Conservation (phyloP, 2,888 invertebrate species). For the Drosophila monieri region DNA sequence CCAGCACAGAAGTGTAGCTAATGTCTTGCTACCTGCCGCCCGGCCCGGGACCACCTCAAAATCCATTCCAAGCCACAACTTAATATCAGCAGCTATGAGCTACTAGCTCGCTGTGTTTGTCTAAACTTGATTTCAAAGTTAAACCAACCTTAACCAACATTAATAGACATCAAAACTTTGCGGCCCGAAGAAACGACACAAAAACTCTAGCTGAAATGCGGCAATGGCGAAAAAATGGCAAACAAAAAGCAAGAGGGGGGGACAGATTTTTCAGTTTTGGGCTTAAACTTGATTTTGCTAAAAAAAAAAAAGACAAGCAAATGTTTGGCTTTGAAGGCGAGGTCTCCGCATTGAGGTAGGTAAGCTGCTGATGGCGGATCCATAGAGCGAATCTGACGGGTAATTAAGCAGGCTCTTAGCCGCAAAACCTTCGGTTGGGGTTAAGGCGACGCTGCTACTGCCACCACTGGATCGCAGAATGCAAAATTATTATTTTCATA, state of each 20-base stretch:
- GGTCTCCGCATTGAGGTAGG: constrained; percentile 62
- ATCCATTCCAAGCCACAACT: constrained; percentile 42
- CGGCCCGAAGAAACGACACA: constrained; percentile 49
- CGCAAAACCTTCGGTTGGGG: constrained; percentile 24
- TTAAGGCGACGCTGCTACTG: constrained; percentile 8
- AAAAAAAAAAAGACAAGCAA: constrained; percentile 33
- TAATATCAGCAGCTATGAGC: constrained; percentile 33
- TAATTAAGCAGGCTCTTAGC: constrained; percentile 48
- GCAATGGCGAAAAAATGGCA: constrained; percentile 13
- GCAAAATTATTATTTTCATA: neutral
- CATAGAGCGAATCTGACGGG: constrained; percentile 35
- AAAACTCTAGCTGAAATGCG: neutral
- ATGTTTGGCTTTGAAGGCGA: constrained; percentile 53
- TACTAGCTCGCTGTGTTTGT: constrained; percentile 32
- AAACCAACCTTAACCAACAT: constrained; percentile 76
- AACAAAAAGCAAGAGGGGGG: constrained; percentile 20
- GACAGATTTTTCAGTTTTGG: constrained; percentile 42
- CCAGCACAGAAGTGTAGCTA: constrained; percentile 36
- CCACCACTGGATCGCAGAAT: neutral
- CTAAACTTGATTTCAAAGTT: constrained; percentile 76
- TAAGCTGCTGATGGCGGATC: constrained; percentile 5
- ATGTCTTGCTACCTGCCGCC: constrained; percentile 35
- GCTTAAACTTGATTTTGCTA: constrained; percentile 69
- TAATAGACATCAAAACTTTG: constrained; percentile 68
- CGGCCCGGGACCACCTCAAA: constrained; percentile 24